A percentile compares a stretch with the other conserved stretches of the same genome.
Conservation (phyloP, 2,113 vertebrate genomes). For the Boulengeromyrus knoepffleri region DNA sequence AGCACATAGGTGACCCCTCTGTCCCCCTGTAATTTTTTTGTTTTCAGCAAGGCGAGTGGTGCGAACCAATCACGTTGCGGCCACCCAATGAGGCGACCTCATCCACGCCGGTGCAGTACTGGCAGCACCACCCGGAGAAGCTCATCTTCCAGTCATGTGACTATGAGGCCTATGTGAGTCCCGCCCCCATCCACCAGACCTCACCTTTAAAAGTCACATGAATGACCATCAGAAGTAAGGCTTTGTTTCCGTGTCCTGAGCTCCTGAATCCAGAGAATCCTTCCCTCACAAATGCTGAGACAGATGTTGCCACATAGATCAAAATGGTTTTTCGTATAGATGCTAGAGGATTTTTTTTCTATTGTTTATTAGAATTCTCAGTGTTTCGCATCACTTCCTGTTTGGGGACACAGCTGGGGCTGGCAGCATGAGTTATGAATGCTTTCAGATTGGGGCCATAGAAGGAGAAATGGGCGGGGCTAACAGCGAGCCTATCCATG, state of each 20-base stretch:
- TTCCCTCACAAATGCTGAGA: background rate
- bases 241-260: background rate
- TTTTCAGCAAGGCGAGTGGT: conserved; percentile 97
- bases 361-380: background rate
- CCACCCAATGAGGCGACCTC: conserved; percentile 95
- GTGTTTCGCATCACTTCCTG: background rate
- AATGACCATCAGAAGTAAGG: background rate
- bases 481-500: background rate
- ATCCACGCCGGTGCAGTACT: conserved; percentile 95
- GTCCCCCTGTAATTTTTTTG: conserved; percentile 32
- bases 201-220: background rate
- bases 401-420: background rate
- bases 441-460: background rate
- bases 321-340: background rate
- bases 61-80: conserved; percentile 92
- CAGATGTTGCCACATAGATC: background rate
- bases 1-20: background rate
- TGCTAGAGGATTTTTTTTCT: background rate
- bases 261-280: background rate
- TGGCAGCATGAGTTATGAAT: background rate
- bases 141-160: conserved; percentile 99
- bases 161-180: conserved; percentile 98
- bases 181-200: background rate
- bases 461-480: background rate
- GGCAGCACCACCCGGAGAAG: conserved; percentile 98